phyloP scores from a whole-genome alignment of 2,797 vertebrate genomes.

The Pseudomugil tenellus region DNA sequence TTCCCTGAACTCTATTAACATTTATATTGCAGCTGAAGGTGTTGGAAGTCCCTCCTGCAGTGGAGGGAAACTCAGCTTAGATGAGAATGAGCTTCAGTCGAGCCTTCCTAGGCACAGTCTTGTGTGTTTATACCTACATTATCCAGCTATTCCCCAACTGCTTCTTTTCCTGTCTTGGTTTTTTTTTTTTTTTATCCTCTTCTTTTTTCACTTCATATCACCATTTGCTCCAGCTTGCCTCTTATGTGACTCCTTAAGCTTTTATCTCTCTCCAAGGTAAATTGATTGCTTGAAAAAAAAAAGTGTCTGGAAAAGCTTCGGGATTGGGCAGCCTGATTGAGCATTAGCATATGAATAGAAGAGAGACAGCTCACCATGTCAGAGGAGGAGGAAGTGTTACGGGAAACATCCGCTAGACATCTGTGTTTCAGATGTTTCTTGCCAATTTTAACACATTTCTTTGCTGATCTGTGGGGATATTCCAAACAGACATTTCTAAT shows the following conservation, averaged over 20 bases:
- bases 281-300: slow-evolving; percentile 76
- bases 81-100: slow-evolving; percentile 76
- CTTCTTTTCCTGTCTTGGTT: slow-evolving; percentile 67
- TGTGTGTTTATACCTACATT: slow-evolving; percentile 79
- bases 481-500: slow-evolving; percentile 65
- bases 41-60: slow-evolving; percentile 82
- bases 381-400: slow-evolving; percentile 74
- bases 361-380: slow-evolving; percentile 69
- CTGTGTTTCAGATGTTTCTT: slow-evolving; percentile 77
- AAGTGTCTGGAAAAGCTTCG: slow-evolving; percentile 62
- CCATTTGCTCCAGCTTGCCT: slow-evolving; percentile 74
- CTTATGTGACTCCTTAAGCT: slow-evolving; percentile 80
- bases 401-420: slow-evolving; percentile 76
- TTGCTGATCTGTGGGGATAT: slow-evolving; percentile 62
- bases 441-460: slow-evolving; percentile 70
- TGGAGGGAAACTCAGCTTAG: slow-evolving; percentile 70
- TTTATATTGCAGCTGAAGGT: slow-evolving; percentile 88
- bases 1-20: slow-evolving; percentile 87
- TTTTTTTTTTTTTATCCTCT: neutral
- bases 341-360: slow-evolving; percentile 79
- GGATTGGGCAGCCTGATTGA: slow-evolving; percentile 75
- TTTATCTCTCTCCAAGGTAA: slow-evolving; percentile 82
- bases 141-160: slow-evolving; percentile 77
- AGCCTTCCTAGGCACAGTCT: slow-evolving; percentile 72
- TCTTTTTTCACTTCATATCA: slow-evolving; percentile 69